Evolutionary conservation across 2,888 invertebrate genomes (phyloP), one percentile per base, ranked within the genome.

Genomic region (Cordylochernes scorpioides): DNA sequence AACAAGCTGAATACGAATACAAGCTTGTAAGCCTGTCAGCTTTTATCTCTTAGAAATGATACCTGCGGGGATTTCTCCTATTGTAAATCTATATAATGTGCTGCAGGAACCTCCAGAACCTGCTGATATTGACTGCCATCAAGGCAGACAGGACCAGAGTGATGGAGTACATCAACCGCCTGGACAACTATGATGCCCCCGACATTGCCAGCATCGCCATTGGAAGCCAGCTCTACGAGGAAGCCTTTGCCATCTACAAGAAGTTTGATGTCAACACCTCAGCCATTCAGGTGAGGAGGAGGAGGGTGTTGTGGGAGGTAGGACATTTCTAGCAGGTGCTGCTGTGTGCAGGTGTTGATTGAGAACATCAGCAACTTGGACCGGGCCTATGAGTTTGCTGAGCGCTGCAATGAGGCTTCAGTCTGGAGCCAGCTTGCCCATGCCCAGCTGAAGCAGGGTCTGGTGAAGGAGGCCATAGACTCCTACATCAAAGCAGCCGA

Each of bases 161-260:
- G 8, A 99, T 99, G 97, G 97, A 97, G 52, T 99, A 99, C 59
- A 94, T 97, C 48, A 94, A 91, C 56, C 53, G 94, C 21, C 57
- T 97, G 50, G 97, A 97, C 57, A 99, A 99, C 57, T 97, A 99
- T 52, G 97, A 97, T 58, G 97, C 97, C 2, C 97, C 97, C 0
- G 97, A 99, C 51, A 99, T 97, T 48, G 97, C 97, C 2, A 94
- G 94, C 53, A 97, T 99, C 45, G 97, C 97, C 29, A 94, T 97
- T 49, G 82, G 78, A 49, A 88, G 80, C 52, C 82, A 94, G 47
- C 59, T 97, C 28, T 99, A 80, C 49, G 97, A 97, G 52, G 97
- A 99, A 55, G 97, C 97, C 1, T 97, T 99, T 51, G 97, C 97
- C 5, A 97, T 97, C 46, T 97, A 91, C 62, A 91, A 88, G 61